Evolutionary conservation across 2,113 vertebrate genomes (phyloP).

Genomic region (Pomatorhinus ruficollis): DNA sequence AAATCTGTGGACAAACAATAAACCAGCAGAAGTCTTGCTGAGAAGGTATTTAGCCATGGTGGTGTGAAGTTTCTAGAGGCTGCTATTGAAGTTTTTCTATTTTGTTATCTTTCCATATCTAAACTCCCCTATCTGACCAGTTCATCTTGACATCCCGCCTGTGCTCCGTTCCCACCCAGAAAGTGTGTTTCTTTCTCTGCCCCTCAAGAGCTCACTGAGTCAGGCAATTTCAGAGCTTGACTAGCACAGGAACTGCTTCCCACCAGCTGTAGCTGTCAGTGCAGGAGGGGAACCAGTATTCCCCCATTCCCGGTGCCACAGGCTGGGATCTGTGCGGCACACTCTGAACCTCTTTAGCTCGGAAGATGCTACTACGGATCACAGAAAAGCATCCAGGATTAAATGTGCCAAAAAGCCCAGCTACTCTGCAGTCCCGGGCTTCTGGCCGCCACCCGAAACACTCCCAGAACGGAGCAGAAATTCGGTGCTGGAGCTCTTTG

Average conservation of each 20-base stretch:
- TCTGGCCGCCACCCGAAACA: rapidly evolving
- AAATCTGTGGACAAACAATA: rapidly evolving
- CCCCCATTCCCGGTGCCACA: rapidly evolving
- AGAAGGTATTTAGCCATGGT: background rate
- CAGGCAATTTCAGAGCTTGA: background rate
- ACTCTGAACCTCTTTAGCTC: background rate
- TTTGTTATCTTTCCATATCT: background rate
- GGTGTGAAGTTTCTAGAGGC: background rate
- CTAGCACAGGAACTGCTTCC: background rate
- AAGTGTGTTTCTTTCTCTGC: background rate
- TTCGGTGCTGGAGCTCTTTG: rapidly evolving
- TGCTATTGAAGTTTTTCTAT: background rate
- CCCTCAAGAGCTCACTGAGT: background rate
- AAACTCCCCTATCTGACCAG: too few relatives aligned
- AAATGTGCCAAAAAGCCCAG: too few relatives aligned
- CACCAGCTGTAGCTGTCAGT: background rate
- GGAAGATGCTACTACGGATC: rapidly evolving
- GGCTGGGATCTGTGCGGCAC: rapidly evolving
- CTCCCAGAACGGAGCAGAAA: background rate
- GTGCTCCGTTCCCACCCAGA: background rate
- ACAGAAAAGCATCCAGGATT: rapidly evolving
- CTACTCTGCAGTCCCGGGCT: rapidly evolving
- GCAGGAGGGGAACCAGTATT: rapidly evolving
- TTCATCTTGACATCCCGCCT: background rate
- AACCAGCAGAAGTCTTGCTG: background rate